Evolutionary conservation across 2,797 vertebrate genomes (phyloP).

Genomic region (Catamblyrhynchus diadema): DNA sequence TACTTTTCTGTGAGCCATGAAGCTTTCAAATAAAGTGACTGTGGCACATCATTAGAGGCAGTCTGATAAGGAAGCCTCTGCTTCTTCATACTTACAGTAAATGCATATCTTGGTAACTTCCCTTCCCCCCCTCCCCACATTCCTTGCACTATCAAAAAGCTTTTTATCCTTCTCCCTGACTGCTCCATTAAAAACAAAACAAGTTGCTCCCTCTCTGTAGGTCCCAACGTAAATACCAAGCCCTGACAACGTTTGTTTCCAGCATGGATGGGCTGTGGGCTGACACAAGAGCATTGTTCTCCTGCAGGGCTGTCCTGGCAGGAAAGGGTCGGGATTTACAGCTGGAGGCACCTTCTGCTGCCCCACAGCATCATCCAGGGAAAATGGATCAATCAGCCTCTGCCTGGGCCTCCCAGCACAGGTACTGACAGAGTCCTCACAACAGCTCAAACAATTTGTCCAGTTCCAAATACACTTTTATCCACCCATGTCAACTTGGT

Average conservation of each 20-base stretch:
- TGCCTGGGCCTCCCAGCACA: background rate
- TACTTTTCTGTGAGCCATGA: conserved; percentile 51
- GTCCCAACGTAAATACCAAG: background rate
- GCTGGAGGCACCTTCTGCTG: background rate
- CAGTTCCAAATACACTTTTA: background rate
- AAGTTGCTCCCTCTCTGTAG: background rate
- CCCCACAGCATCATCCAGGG: background rate
- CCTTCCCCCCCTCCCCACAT: background rate
- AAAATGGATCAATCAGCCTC: background rate
- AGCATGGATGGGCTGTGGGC: background rate
- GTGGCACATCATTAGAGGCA: conserved; percentile 48
- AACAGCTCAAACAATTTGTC: background rate
- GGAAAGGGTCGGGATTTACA: background rate
- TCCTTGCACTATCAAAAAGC: conserved; percentile 43
- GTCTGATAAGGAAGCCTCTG: conserved; percentile 53
- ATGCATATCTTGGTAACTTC: background rate
- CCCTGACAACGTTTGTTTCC: background rate
- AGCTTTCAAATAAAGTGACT: conserved; percentile 63
- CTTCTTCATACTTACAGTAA: conserved; percentile 28
- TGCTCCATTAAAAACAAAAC: conserved; percentile 4
- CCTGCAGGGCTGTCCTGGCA: accelerated
- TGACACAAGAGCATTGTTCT: background rate
- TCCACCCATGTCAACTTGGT: background rate
- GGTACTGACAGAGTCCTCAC: accelerated
- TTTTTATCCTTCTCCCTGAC: conserved; percentile 12